phyloP scores from a whole-genome alignment of 2,113 vertebrate species.

The Athene cunicularia region DNA sequence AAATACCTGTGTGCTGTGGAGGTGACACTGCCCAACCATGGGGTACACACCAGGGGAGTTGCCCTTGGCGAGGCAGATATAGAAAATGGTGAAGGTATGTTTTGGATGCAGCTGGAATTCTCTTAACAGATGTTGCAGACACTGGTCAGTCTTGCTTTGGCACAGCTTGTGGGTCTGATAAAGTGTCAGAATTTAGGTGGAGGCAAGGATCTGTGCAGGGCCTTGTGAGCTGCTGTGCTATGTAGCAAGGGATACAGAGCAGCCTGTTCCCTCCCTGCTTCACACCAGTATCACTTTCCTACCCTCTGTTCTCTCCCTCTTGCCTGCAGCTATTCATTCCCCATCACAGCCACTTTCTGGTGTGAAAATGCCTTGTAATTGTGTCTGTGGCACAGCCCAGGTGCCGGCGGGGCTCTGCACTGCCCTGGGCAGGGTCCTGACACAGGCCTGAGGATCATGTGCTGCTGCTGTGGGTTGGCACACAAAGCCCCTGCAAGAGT shows the following conservation, averaged over 20 bases:
- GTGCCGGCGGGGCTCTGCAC: neutral
- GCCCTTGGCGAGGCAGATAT: constrained; percentile 60
- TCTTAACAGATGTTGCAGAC: neutral
- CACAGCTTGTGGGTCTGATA: neutral
- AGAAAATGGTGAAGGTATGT: constrained; percentile 36
- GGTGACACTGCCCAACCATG: constrained; percentile 55
- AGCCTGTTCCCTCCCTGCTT: neutral
- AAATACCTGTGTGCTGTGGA: constrained; percentile 78
- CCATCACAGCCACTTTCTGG: neutral
- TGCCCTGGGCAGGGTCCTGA: neutral
- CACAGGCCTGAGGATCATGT: neutral
- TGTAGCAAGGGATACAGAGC: neutral
- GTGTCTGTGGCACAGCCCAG: neutral
- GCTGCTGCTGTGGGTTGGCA: neutral
- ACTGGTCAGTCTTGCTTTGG: neutral
- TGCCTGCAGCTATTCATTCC: neutral
- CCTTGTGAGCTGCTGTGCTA: neutral
- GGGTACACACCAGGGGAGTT: constrained; percentile 53
- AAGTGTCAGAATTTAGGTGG: neutral
- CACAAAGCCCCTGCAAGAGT: neutral
- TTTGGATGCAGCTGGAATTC: neutral
- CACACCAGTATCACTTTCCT: neutral
- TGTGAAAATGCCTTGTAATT: neutral
- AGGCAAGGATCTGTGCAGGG: neutral
- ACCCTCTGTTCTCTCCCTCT: neutral